Conservation (phyloP, 2,888 invertebrate species). For the Esperia sulphurella region DNA sequence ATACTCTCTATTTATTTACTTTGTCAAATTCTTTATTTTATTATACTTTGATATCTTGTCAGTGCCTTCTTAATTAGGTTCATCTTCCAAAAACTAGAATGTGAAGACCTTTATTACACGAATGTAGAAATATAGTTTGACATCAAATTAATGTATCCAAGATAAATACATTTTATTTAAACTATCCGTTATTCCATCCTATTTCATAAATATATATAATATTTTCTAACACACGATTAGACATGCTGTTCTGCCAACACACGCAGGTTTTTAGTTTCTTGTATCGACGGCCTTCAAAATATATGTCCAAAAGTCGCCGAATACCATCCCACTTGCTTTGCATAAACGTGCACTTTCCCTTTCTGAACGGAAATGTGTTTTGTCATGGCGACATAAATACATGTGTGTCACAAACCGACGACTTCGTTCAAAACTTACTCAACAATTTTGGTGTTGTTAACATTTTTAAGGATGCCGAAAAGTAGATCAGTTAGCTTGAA, state of each 20-base stretch:
- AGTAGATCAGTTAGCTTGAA: not conserved
- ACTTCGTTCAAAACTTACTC: conserved; percentile 20
- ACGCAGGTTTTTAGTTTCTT: not conserved
- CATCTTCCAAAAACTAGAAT: no score
- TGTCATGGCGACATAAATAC: conserved; percentile 39
- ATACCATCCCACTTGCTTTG: conserved; percentile 4
- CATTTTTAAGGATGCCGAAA: not conserved
- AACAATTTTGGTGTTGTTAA: conserved; percentile 26
- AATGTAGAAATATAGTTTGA: no score
- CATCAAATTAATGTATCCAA: no score
- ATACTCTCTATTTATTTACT: no score
- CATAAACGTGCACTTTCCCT: conserved; percentile 11
- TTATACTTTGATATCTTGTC: no score
- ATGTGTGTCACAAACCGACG: conserved; percentile 29
- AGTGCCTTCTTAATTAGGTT: no score
- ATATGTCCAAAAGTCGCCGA: not conserved
- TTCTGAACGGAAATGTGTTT: conserved; percentile 41
- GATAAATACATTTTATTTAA: no score
- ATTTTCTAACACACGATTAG: not conserved
- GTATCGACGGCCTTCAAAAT: not conserved
- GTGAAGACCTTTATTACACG: no score
- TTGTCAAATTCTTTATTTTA: no score
- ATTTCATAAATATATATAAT: not conserved
- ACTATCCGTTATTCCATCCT: no score
- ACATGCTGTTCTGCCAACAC: not conserved